Evolutionary conservation across 30 jellyfish, hydroid and myxozoan genomes (phyloP).

Genomic region (Pseudorhiza aurosa): DNA sequence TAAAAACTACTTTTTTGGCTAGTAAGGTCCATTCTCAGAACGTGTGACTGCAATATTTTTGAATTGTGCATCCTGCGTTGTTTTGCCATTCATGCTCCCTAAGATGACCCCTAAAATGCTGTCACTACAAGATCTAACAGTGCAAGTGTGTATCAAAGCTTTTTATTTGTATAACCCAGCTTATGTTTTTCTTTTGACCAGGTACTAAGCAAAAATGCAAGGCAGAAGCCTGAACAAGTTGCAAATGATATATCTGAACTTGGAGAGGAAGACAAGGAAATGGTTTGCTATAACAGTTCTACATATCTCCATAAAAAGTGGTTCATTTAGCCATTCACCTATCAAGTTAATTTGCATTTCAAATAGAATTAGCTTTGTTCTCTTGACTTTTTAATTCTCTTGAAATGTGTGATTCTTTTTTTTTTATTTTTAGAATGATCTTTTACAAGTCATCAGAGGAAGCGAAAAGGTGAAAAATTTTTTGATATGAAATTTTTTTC

Average conservation of each 20-base stretch:
- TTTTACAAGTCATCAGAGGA: conserved; percentile 46
- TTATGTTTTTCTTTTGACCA: background rate
- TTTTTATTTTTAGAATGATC: conserved; percentile 41
- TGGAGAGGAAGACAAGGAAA: conserved; percentile 63
- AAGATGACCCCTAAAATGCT: no score
- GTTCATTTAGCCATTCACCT: no score
- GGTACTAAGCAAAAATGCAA: conserved; percentile 71
- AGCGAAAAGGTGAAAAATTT: conserved; percentile 34
- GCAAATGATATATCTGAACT: conserved; percentile 26
- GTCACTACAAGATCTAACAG: background rate
- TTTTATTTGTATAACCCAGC: background rate
- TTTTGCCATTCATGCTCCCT: no score
- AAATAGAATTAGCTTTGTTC: no score
- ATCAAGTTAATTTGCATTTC: no score
- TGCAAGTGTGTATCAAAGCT: background rate
- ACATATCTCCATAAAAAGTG: background rate
- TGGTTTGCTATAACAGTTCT: background rate
- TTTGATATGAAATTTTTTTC: background rate
- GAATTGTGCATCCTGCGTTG: no score
- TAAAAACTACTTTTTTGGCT: no score
- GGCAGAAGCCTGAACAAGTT: conserved; percentile 54
- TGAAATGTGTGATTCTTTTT: no score
- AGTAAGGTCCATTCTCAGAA: no score
- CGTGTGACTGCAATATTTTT: no score
- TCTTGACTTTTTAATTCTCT: no score